A percentile compares a stretch with the other conserved stretches of the same genome.
These are phyloP conservation scores for Campoletis sonorensis DNA, from an alignment of 1,140 invertebrate genomes.

Conservation along the genomic window DNA sequence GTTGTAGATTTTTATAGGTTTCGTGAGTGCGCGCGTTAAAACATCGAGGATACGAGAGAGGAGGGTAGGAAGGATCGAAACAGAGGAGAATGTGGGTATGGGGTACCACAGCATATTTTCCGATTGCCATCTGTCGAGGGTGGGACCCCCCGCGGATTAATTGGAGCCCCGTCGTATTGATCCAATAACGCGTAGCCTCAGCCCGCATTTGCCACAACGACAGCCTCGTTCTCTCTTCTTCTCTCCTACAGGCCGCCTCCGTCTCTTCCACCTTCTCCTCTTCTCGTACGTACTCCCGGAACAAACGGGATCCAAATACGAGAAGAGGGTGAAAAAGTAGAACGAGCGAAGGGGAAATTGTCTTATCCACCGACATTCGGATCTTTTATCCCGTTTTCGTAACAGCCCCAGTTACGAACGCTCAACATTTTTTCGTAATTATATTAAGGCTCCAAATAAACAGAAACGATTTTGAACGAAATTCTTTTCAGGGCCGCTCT, in stretches of 20 bases:
- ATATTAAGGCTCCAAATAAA: no score
- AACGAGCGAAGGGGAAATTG: neutral
- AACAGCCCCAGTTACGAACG: no score
- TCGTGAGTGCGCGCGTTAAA: slow-evolving; percentile 15
- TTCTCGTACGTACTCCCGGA: neutral
- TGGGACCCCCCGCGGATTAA: slow-evolving; percentile 65
- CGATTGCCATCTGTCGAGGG: slow-evolving; percentile 67
- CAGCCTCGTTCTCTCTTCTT: neutral
- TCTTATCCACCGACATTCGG: neutral
- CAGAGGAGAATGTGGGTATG: slow-evolving; percentile 17
- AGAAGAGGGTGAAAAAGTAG: no score
- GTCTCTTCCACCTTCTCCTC: no score
- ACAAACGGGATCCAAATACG: slow-evolving; percentile 45
- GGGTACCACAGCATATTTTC: slow-evolving; percentile 61
- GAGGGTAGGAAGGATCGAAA: slow-evolving; percentile 53
- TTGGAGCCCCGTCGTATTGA: slow-evolving; percentile 68
- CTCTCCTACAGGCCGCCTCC: no score
- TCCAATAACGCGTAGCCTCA: slow-evolving; percentile 63
- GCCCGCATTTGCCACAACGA: slow-evolving; percentile 34
- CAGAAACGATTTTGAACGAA: no score
- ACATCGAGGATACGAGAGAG: slow-evolving; percentile 20
- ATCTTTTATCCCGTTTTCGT: no score
- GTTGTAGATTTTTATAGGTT: slow-evolving; percentile 37
- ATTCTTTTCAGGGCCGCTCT: no score
- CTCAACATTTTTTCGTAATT: no score